A percentile compares a stretch with the other conserved stretches of the same genome.
phyloP scores from a whole-genome alignment of 2,888 invertebrate genomes.

The Eurois occulta region DNA sequence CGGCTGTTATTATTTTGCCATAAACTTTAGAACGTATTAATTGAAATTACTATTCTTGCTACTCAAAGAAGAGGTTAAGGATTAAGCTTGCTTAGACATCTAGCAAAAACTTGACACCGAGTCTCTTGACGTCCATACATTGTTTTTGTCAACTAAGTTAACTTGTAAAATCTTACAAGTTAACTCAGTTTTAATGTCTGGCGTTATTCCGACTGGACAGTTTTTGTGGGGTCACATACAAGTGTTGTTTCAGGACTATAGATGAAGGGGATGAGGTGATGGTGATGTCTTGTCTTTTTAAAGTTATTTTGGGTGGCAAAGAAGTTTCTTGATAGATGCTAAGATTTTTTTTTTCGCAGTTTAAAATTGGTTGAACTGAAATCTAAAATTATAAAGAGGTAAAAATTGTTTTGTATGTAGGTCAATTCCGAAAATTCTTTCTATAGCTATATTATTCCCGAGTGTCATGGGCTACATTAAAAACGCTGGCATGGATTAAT shows the following conservation, averaged over 20 bases:
- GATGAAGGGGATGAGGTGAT: too few species aligned
- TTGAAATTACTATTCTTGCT: neutral
- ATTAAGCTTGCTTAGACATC: neutral
- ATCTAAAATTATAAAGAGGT: neutral
- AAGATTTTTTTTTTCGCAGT: neutral
- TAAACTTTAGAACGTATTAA: neutral
- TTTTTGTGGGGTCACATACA: conserved; percentile 13
- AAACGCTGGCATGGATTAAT: neutral
- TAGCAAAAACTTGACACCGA: conserved; percentile 25
- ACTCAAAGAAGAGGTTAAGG: neutral
- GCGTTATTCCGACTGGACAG: neutral
- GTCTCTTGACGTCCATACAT: neutral
- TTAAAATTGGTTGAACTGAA: neutral
- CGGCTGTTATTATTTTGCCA: too few species aligned
- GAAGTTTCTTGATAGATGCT: neutral
- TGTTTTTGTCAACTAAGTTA: conserved; percentile 9
- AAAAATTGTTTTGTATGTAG: neutral
- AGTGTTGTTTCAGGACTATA: conserved; percentile 5
- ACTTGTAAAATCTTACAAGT: neutral
- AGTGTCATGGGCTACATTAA: neutral
- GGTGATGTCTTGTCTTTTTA: neutral
- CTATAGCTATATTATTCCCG: neutral
- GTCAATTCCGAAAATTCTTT: neutral
- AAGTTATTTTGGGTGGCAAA: conserved; percentile 7
- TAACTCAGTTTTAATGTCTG: neutral